Conservation (phyloP, 2,888 invertebrate species). For the Netelia inedita region DNA sequence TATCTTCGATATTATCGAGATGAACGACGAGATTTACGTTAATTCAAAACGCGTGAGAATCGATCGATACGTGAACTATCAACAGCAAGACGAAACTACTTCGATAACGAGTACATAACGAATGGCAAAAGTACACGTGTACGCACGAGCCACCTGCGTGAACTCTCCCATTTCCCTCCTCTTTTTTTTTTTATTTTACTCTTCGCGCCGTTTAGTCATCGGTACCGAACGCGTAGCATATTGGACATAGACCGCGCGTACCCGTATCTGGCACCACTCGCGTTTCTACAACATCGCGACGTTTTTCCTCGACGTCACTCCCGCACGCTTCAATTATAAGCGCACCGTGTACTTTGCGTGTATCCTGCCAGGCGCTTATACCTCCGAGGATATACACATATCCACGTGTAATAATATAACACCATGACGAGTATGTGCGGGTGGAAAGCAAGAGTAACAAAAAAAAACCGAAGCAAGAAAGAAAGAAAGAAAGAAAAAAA, state of each 20-base stretch:
- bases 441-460: constrained; percentile 30
- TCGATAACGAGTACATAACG: background rate
- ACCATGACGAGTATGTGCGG: constrained; percentile 39
- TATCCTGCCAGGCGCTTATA: background rate
- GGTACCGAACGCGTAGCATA: background rate
- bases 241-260: background rate
- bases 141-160: constrained; percentile 45
- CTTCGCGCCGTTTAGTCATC: constrained; percentile 54
- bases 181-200: constrained; percentile 1
- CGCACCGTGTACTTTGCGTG: constrained; percentile 37
- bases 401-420: constrained; percentile 19
- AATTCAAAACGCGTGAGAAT: too few relatives aligned
- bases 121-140: constrained; percentile 20
- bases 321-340: constrained; percentile 37
- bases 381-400: constrained; percentile 1
- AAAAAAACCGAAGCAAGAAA: constrained; percentile 31
- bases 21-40: too few relatives aligned
- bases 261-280: constrained; percentile 1
- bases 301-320: constrained; percentile 37
- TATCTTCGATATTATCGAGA: too few relatives aligned
- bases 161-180: background rate
- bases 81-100: background rate
- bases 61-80: background rate
- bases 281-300: constrained; percentile 30
- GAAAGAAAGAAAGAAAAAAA: constrained; percentile 35